Conservation (phyloP, 2,888 invertebrate genomes). For the Erannis defoliaria region DNA sequence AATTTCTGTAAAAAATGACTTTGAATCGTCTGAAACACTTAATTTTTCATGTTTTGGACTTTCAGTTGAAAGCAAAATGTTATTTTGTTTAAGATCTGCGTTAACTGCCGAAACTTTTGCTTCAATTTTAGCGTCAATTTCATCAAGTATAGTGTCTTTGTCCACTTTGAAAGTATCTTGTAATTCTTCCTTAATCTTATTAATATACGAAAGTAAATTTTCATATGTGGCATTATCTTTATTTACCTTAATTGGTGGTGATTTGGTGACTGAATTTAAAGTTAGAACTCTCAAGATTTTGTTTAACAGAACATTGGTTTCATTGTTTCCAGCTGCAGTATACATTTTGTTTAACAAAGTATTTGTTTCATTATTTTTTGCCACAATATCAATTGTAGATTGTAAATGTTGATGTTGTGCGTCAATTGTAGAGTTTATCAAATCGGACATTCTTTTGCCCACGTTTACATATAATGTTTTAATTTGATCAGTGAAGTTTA, state of each 20-base stretch:
- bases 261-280: conserved; percentile 24
- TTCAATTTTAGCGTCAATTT: conserved; percentile 50
- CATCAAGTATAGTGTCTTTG: conserved; percentile 51
- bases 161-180: conserved; percentile 49
- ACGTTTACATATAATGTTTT: conserved; percentile 39
- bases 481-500: conserved; percentile 43
- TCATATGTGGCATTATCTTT: conserved; percentile 46
- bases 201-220: conserved; percentile 50
- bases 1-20: conserved; percentile 50
- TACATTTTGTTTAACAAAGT: neutral
- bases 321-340: conserved; percentile 8
- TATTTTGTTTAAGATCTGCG: conserved; percentile 26
- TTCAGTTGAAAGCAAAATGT: conserved; percentile 13
- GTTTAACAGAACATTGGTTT: conserved; percentile 36
- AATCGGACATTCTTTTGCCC: conserved; percentile 38
- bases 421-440: conserved; percentile 39
- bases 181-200: conserved; percentile 51
- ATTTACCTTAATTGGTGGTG: conserved; percentile 32
- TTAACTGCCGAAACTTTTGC: conserved; percentile 44
- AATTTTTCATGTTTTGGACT: conserved; percentile 47
- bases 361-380: conserved; percentile 16
- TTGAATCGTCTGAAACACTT: conserved; percentile 35
- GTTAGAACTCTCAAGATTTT: conserved; percentile 37
- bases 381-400: too few relatives aligned
- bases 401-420: too few relatives aligned